Evolutionary conservation across 2,888 invertebrate genomes (phyloP).

Genomic region (Acronicta leporina): DNA sequence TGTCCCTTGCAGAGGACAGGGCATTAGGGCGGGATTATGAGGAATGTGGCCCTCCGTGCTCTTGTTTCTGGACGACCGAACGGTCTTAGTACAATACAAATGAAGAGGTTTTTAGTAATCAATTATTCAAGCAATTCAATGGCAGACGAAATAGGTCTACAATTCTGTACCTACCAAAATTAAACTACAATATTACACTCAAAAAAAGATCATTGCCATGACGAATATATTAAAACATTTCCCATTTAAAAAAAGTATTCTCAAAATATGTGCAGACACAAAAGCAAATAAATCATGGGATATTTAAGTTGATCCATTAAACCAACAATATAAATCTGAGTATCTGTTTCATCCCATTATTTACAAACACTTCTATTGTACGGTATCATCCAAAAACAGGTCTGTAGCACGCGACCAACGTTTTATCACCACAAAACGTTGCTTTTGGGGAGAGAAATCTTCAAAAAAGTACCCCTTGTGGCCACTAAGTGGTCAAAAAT

Average conservation of each 20-base stretch:
- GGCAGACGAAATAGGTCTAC: background rate
- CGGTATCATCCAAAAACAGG: constrained; percentile 73
- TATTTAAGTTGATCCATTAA: constrained; percentile 58
- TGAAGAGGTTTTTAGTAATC: constrained; percentile 55
- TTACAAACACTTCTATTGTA: constrained; percentile 66
- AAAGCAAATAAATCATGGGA: constrained; percentile 54
- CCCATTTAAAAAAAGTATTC: constrained; percentile 4
- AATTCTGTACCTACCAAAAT: background rate
- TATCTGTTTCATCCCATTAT: constrained; percentile 71
- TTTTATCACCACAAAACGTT: constrained; percentile 66
- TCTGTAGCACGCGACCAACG: constrained; percentile 76
- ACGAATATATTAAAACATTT: constrained; percentile 9
- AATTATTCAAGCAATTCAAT: constrained; percentile 41
- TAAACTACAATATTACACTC: background rate
- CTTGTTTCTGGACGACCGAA: constrained; percentile 65
- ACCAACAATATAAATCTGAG: constrained; percentile 65
- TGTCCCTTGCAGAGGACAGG: constrained; percentile 89
- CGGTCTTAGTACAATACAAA: constrained; percentile 52
- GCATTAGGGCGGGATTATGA: constrained; percentile 89
- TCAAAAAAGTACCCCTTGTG: constrained; percentile 68
- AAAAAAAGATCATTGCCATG: background rate
- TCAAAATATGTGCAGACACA: constrained; percentile 35
- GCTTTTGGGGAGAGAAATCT: constrained; percentile 84
- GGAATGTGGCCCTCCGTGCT: constrained; percentile 77
- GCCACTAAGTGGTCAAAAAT: constrained; percentile 83